phyloP scores from a whole-genome alignment of 2,888 invertebrate genomes.

The Philaethria dido region DNA sequence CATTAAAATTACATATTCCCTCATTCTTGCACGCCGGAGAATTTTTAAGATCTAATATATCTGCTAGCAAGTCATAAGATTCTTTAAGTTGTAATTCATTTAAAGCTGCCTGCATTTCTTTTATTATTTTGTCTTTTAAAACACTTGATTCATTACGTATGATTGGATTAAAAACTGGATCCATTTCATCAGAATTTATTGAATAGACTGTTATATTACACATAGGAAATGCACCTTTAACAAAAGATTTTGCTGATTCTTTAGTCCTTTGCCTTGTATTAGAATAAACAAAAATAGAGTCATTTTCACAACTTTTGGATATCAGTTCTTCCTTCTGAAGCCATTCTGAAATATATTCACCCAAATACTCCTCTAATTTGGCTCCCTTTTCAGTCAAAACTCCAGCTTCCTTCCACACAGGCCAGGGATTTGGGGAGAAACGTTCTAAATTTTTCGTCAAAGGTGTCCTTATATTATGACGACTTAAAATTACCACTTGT shows the following conservation, averaged over 20 bases:
- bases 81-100: constrained; percentile 51
- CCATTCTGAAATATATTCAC: constrained; percentile 64
- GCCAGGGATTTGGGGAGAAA: constrained; percentile 58
- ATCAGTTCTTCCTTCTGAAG: constrained; percentile 55
- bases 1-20: constrained; percentile 56
- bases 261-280: constrained; percentile 65
- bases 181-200: constrained; percentile 52
- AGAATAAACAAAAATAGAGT: constrained; percentile 59
- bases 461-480: constrained; percentile 68
- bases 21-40: constrained; percentile 57
- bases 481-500: constrained; percentile 65
- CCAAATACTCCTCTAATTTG: constrained; percentile 64
- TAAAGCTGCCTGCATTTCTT: constrained; percentile 60
- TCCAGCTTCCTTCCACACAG: constrained; percentile 56
- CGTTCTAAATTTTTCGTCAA: constrained; percentile 52
- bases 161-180: constrained; percentile 61
- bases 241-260: constrained; percentile 62
- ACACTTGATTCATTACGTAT: constrained; percentile 53
- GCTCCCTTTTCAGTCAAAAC: constrained; percentile 65
- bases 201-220: constrained; percentile 58
- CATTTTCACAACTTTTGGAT: constrained; percentile 54
- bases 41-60: constrained; percentile 59
- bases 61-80: constrained; percentile 54
- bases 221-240: constrained; percentile 56
- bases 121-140: constrained; percentile 49